Conservation (phyloP, 1,140 invertebrate species). For the Armadillidium nasatum region DNA sequence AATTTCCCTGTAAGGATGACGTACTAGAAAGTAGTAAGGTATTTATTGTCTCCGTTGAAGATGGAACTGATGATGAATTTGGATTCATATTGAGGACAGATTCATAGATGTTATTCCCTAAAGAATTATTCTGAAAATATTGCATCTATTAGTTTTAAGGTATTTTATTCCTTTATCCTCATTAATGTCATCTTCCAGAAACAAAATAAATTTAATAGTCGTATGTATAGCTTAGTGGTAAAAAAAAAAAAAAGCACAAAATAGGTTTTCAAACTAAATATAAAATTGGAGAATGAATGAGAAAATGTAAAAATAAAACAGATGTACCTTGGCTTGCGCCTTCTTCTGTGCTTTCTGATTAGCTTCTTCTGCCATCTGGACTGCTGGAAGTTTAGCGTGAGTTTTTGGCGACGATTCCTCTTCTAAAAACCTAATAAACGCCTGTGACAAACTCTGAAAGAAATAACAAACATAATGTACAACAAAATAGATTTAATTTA, state of each 20-base stretch:
- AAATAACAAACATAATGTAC: no score
- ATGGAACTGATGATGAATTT: neutral
- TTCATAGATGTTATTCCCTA: neutral
- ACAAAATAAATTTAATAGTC: neutral
- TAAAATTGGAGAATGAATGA: no score
- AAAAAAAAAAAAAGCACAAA: neutral
- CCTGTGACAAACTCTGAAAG: conserved; percentile 51
- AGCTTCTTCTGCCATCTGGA: conserved; percentile 31
- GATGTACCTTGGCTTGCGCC: neutral
- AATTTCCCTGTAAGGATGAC: neutral
- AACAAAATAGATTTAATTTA: no score
- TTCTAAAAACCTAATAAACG: conserved; percentile 85
- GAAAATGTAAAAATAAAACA: no score
- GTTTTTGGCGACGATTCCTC: conserved; percentile 60
- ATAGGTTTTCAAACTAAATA: neutral
- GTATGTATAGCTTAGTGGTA: neutral
- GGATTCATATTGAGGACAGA: neutral
- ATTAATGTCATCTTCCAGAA: neutral
- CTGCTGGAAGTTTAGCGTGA: conserved; percentile 13
- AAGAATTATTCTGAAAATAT: neutral
- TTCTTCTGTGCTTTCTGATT: conserved; percentile 10
- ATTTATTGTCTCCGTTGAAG: neutral
- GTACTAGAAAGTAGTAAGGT: neutral
- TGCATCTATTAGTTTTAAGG: neutral
- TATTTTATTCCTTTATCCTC: neutral